Base-by-base conservation (phyloP, 1,140 invertebrate species). In the Drosophila simulans region DNA sequence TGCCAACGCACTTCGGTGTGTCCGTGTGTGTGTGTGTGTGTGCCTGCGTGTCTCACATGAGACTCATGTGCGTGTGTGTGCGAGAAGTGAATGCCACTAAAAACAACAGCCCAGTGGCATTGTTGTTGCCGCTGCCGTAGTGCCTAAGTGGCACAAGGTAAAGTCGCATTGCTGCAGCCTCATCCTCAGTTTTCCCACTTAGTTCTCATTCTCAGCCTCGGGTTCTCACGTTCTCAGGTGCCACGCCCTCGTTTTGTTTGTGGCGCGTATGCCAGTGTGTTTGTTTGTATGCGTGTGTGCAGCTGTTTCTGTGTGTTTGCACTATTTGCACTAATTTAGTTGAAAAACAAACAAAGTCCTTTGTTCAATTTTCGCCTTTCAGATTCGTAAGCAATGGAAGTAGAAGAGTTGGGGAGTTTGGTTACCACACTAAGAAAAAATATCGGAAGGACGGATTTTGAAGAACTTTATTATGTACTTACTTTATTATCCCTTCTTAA, bases 321-420 rank as follows among this genome's bases (percentile, higher is more conserved):
- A 89, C 84, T 90, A 86, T 85, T 90, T 90, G 86, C 81, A 90
- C 86, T 90, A 90, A 90, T 90, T 90, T 90, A 90, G 85, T 90
- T 56, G 82, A 90, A 90, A 68, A 90, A 90, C 85, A 90, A 90
- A 90, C 86, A 82, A 90, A 76, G 78, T 82, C 86, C 68, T 90
- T 90, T 90, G 81, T 90, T 90, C 75, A 90, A 90, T 90, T 90
- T 90, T 80, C 74, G 81, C 78, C 86, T 86, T 85, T 78, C 68
- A 74, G 72, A 82, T 79, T 89, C 65, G 27, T 5, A 77, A 78
- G 80, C 35, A 22, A 39, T 34, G 60, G 27, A 31, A 53, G 31
- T 22, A 31, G 54, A n/a, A 34, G 34, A 31, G 22, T 31, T 34
- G 2, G 46, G 37, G 76, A 66, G 54, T 58, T 51, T 35, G 10